Conservation (phyloP, 2,888 invertebrate genomes). For the Mayetiola destructor region DNA sequence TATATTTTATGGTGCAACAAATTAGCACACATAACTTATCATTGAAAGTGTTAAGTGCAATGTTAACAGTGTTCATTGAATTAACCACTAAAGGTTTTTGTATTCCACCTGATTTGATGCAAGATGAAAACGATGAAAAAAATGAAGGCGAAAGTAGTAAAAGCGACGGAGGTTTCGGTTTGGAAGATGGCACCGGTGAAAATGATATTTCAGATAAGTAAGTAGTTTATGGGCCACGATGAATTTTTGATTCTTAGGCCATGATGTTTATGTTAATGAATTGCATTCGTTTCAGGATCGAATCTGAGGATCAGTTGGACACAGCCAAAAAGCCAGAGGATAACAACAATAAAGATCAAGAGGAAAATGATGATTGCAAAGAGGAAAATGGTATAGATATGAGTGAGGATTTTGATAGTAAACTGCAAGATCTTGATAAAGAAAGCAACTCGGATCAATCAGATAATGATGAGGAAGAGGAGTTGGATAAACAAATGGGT, state of each 20-base stretch:
- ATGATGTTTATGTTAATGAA: neutral
- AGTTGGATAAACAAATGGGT: slow-evolving; percentile 92
- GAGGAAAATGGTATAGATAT: slow-evolving; percentile 90
- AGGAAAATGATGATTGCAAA: slow-evolving; percentile 59
- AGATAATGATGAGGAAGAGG: slow-evolving; percentile 58
- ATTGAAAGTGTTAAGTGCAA: slow-evolving; percentile 67
- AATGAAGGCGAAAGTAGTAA: slow-evolving; percentile 36
- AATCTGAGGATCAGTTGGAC: slow-evolving; percentile 81
- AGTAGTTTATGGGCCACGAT: neutral
- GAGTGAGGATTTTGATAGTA: slow-evolving; percentile 89
- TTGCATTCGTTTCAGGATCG: slow-evolving; percentile 25
- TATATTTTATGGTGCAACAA: slow-evolving; percentile 66
- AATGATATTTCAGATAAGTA: slow-evolving; percentile 84
- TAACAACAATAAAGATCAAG: slow-evolving; percentile 49
- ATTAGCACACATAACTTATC: slow-evolving; percentile 63
- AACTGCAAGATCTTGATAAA: slow-evolving; percentile 64
- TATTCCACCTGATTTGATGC: slow-evolving; percentile 70
- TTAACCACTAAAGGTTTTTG: slow-evolving; percentile 83
- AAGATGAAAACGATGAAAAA: slow-evolving; percentile 51
- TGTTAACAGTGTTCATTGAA: slow-evolving; percentile 73
- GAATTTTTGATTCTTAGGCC: neutral
- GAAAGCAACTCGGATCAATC: slow-evolving; percentile 42
- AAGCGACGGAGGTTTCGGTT: slow-evolving; percentile 62
- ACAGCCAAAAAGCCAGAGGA: slow-evolving; percentile 69
- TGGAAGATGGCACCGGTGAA: slow-evolving; percentile 74